Conservation (phyloP, 2,888 invertebrate genomes). For the Acleris laterana region DNA sequence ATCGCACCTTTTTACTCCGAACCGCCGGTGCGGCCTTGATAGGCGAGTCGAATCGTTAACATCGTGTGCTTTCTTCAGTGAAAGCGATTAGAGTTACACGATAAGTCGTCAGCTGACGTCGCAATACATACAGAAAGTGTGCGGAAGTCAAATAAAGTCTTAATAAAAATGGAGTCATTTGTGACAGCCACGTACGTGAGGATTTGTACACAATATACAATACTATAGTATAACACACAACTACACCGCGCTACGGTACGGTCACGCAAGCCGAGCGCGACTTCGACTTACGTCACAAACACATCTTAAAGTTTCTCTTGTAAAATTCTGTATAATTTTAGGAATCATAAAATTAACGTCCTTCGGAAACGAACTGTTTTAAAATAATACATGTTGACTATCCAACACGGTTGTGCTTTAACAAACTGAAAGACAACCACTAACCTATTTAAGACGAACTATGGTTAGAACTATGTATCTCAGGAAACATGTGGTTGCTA, state of each 20-base stretch:
- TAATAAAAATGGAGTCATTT: slow-evolving; percentile 16
- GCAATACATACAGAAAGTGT: slow-evolving; percentile 19
- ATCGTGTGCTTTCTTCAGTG: background rate
- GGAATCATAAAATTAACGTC: background rate
- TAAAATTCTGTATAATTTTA: slow-evolving; percentile 1
- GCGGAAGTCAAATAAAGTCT: slow-evolving; percentile 18
- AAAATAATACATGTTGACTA: too few species aligned
- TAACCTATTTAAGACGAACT: too few species aligned
- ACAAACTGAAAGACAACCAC: too few species aligned
- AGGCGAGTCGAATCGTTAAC: slow-evolving; percentile 14
- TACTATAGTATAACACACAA: slow-evolving; percentile 23
- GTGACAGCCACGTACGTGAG: slow-evolving; percentile 23
- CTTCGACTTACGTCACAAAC: slow-evolving; percentile 10
- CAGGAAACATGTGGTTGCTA: too few species aligned
- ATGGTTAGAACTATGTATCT: too few species aligned
- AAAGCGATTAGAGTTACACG: slow-evolving; percentile 6
- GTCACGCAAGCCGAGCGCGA: slow-evolving; percentile 5
- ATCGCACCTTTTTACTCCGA: slow-evolving; percentile 4
- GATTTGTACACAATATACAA: slow-evolving; percentile 30
- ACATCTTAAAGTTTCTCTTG: slow-evolving; percentile 5
- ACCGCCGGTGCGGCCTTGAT: slow-evolving; percentile 4
- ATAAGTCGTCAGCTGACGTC: slow-evolving; percentile 2
- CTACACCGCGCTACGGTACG: slow-evolving; percentile 15
- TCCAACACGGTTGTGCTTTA: too few species aligned
- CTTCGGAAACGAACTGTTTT: background rate